phyloP scores from a whole-genome alignment of 2,797 vertebrate genomes.

The Poeciliopsis paucimaculata region DNA sequence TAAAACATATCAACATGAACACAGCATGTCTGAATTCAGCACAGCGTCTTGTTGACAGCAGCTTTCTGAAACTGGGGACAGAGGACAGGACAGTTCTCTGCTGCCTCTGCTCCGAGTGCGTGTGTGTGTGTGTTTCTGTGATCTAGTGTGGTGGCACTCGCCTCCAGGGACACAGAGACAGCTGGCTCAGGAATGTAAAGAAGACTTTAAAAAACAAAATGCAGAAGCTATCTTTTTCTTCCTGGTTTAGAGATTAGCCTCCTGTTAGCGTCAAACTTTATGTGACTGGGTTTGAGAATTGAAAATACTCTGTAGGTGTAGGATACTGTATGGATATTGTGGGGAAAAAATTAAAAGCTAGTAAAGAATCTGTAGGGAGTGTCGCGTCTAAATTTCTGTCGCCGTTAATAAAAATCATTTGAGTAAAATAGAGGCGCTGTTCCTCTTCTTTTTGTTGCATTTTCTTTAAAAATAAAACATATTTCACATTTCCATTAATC shows the following conservation, averaged over 20 bases:
- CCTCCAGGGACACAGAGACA: constrained; percentile 61
- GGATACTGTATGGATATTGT: background rate
- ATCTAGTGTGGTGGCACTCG: constrained; percentile 42
- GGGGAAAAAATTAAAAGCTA: background rate
- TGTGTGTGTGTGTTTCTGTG: constrained; percentile 36
- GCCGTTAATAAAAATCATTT: background rate
- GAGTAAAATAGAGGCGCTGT: background rate
- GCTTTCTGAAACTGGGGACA: constrained; percentile 53
- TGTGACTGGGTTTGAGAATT: constrained; percentile 41
- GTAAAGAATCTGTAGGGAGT: background rate
- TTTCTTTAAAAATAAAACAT: background rate
- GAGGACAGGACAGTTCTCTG: constrained; percentile 40
- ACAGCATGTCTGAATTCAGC: constrained; percentile 54
- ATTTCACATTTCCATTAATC: background rate
- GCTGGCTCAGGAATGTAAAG: constrained; percentile 51
- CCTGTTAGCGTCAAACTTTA: constrained; percentile 21
- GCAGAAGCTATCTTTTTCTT: constrained; percentile 23
- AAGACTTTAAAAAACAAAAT: constrained; percentile 38
- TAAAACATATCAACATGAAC: constrained; percentile 38
- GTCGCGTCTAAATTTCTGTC: background rate
- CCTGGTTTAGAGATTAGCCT: constrained; percentile 21
- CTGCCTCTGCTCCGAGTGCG: constrained; percentile 32
- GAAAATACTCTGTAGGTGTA: constrained; percentile 21
- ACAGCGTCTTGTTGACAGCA: constrained; percentile 57
- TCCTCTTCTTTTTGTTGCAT: background rate